phyloP scores from a whole-genome alignment of 2,797 vertebrate genomes.

The Nannoperca australis region DNA sequence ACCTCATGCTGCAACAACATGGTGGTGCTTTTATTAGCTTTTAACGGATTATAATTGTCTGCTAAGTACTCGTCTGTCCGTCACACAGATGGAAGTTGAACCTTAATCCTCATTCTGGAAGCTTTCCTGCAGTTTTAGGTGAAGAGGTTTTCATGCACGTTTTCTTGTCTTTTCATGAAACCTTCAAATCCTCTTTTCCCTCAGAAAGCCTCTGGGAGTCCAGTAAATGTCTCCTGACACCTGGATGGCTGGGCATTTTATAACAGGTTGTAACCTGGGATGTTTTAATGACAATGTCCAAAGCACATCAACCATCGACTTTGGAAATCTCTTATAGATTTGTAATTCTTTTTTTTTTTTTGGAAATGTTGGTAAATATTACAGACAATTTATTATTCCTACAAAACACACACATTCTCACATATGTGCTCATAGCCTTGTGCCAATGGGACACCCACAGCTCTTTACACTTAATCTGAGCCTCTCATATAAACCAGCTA shows the following conservation, averaged over 20 bases:
- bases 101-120: conserved; percentile 82
- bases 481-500: conserved; percentile 75
- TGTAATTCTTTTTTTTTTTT: conserved; percentile 40
- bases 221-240: conserved; percentile 80
- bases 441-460: conserved; percentile 63
- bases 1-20: conserved; percentile 70
- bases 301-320: conserved; percentile 76
- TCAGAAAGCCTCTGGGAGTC: conserved; percentile 64
- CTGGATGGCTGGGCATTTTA: conserved; percentile 70
- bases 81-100: conserved; percentile 83
- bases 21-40: conserved; percentile 82
- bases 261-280: conserved; percentile 74
- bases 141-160: conserved; percentile 82
- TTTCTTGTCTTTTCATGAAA: conserved; percentile 72
- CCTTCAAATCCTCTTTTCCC: conserved; percentile 80
- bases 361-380: conserved; percentile 71
- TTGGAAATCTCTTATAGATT: conserved; percentile 84
- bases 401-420: conserved; percentile 66
- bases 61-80: conserved; percentile 81
- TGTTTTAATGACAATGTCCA: conserved; percentile 81
- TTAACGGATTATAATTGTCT: conserved; percentile 85
- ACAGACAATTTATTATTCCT: conserved; percentile 80
- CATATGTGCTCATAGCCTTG: conserved; percentile 63
- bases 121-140: conserved; percentile 74
- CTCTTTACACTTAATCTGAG: conserved; percentile 72